Evolutionary conservation across 2,888 invertebrate species (phyloP).

Genomic region (Drosophila histrio): DNA sequence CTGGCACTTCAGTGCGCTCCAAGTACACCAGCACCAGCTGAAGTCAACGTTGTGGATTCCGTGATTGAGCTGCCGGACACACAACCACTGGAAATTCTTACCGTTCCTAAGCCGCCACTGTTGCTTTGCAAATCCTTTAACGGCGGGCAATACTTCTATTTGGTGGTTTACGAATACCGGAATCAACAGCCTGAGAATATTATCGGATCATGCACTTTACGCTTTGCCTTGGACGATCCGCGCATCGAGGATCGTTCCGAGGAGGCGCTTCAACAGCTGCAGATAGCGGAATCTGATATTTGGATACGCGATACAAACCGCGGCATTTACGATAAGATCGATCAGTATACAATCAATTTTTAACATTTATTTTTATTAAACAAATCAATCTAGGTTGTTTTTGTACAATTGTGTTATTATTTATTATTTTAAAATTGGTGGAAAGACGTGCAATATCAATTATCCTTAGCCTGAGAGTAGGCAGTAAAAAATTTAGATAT

Average conservation of each 20-base stretch:
- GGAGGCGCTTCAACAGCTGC: conserved; percentile 22
- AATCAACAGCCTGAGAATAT: not conserved
- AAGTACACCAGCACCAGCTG: too few species aligned
- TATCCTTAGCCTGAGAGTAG: too few species aligned
- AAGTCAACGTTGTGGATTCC: too few species aligned
- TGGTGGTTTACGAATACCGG: conserved; percentile 49
- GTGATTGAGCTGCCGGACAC: conserved; percentile 30
- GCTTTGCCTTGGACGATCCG: conserved; percentile 34
- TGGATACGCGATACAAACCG: conserved; percentile 30
- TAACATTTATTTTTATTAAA: not conserved
- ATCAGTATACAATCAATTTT: conserved; percentile 15
- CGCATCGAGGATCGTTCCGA: conserved; percentile 45
- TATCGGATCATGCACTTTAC: conserved; percentile 50
- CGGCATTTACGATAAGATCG: conserved; percentile 39
- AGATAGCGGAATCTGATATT: conserved; percentile 37
- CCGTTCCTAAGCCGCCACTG: conserved; percentile 13
- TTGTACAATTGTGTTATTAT: too few species aligned
- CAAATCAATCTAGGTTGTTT: too few species aligned
- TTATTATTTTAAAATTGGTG: too few species aligned
- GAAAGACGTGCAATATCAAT: too few species aligned
- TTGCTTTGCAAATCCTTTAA: conserved; percentile 27
- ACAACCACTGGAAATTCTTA: not conserved
- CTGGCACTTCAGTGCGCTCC: too few species aligned
- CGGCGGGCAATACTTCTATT: conserved; percentile 23
- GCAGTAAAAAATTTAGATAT: too few species aligned